phyloP scores from a whole-genome alignment of 2,113 vertebrate species.

The Cynocephalus volans region DNA sequence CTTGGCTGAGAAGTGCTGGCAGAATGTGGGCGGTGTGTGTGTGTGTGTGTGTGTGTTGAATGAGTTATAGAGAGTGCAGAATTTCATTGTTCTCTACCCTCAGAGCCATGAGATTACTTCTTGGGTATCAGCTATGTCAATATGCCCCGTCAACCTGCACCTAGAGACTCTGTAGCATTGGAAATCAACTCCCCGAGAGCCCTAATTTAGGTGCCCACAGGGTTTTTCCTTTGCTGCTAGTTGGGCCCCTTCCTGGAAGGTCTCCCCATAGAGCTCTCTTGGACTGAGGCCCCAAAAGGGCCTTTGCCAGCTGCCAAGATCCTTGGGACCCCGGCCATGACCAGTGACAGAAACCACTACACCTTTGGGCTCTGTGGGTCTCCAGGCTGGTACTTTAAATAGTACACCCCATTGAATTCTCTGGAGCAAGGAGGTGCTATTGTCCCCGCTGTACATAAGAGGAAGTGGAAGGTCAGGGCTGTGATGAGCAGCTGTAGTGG shows the following conservation, averaged over 20 bases:
- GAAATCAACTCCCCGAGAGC: too few species aligned
- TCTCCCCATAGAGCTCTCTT: background rate
- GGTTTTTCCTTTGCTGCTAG: background rate
- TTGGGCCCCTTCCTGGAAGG: background rate
- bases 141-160: background rate
- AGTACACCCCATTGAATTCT: background rate
- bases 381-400: background rate
- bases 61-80: background rate
- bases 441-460: background rate
- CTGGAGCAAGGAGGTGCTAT: too few species aligned
- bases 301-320: background rate
- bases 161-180: rapidly evolving
- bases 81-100: background rate
- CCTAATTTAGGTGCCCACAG: background rate
- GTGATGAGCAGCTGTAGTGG: background rate
- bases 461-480: too few species aligned
- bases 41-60: background rate
- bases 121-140: background rate
- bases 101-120: background rate
- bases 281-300: background rate
- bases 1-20: background rate
- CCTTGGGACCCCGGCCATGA: background rate
- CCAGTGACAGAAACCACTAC: background rate
- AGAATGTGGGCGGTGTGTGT: rapidly evolving
- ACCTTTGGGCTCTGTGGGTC: background rate